These are phyloP conservation scores for Zaprionus bogoriensis DNA, from an alignment of 2,888 invertebrate species.

Conservation along the genomic window DNA sequence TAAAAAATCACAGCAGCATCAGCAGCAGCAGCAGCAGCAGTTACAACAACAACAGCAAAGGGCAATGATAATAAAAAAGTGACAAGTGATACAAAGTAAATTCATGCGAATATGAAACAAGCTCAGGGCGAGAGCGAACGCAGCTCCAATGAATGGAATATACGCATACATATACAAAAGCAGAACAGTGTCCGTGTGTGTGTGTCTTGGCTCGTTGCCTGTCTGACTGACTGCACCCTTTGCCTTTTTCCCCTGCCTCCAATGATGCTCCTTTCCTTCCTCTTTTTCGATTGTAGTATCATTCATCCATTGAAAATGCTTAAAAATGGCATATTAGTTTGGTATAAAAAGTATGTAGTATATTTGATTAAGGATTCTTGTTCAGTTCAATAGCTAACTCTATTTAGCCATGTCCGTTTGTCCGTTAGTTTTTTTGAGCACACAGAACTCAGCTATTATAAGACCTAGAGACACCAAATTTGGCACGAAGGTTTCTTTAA, in stretches of 20 bases:
- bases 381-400: no score
- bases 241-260: slow-evolving; percentile 11
- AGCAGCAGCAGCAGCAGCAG: slow-evolving; percentile 34
- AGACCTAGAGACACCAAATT: no score
- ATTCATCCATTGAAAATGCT: no score
- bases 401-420: no score
- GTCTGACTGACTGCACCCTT: slow-evolving; percentile 18
- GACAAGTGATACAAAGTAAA: slow-evolving; percentile 80
- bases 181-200: slow-evolving; percentile 11
- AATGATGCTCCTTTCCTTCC: slow-evolving; percentile 2
- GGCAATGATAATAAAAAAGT: slow-evolving; percentile 73
- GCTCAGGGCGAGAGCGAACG: slow-evolving; percentile 34
- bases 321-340: no score
- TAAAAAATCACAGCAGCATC: slow-evolving; percentile 68
- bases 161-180: slow-evolving; percentile 14
- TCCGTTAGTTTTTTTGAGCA: no score
- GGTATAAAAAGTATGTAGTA: no score
- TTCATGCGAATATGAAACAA: slow-evolving; percentile 74
- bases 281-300: no score
- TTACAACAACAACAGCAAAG: slow-evolving; percentile 37
- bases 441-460: no score
- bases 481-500: no score
- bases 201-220: slow-evolving; percentile 32
- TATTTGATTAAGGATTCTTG: no score
- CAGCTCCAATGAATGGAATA: slow-evolving; percentile 63